Evolutionary conservation across 2,113 vertebrate genomes (phyloP), one percentile per base, ranked within the genome.

Genomic region (Anoura caudifer): DNA sequence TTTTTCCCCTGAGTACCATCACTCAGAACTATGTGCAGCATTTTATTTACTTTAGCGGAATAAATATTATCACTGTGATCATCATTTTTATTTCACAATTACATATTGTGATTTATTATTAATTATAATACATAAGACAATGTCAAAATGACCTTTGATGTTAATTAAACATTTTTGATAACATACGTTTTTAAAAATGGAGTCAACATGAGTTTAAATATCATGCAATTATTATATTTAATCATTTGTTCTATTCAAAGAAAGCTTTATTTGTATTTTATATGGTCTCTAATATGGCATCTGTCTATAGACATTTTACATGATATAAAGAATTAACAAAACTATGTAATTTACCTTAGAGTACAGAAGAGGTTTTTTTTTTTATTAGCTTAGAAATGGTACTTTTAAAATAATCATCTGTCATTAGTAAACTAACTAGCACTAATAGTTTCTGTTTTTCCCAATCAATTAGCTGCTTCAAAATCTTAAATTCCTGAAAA

Each of bases 31-130:
- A 96, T 5, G 3, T 90, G 92, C 91, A 93, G 86, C 79, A 87
- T 98, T 98, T 98, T 98, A 97, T 98, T 98, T 97, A 98, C 97
- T 95, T 98, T 96, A 97, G 92, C 87, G 93, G 97, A 98, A 98
- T 98, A 98, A 98, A 98, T 97, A 98, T 22, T 98, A 95, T 97
- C 91, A 98, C 95, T 97, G 97, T 98, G 98, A 98, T 95, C 98
- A 97, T 77, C 72, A 89, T 96, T 96, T 97, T 90, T 95, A 96
- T 97, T 97, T 97, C 79, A 94, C 92, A 98, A 97, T 96, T 97
- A 97, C 87, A 94, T 86, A 75, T 90, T 93, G 54, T 90, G 92
- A 98, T 98, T 98, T 98, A 98, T 95, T 97, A 87, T 95, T 87
- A 97, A 96, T 97, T 98, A 97, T 97, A 81, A 81, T 98, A 98